Evolutionary conservation across 2,113 vertebrate species (phyloP), one percentile per base, ranked within the genome.

Genomic region (Falco punctatus): DNA sequence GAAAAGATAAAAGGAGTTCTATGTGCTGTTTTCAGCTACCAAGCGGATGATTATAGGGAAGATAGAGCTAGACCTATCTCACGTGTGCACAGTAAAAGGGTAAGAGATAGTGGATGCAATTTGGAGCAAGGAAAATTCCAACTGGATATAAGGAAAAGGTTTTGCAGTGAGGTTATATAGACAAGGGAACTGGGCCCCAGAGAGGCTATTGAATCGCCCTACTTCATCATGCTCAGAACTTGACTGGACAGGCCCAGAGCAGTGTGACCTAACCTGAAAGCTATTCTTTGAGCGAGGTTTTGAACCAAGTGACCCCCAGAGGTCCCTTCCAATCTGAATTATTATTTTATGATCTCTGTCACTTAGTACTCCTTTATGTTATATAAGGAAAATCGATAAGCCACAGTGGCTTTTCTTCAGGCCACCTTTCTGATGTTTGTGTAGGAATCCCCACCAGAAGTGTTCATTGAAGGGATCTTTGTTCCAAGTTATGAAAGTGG

Each of bases 381-480:
- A 33, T 35, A 10, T 57, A 65, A 95, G 30, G n/a, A 48, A 75
- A 74, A 88, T 51, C 20, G 58, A 15, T 12, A n/a, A 44, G 5
- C 57, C 20, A 24, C 35, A 54, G 54, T 44, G 32, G 27, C 15
- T 78, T 86, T 59, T 30, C 67, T 85, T 90, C 55, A 91, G 33
- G 16, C 55, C 48, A 42, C 18, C 33, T 65, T 90, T 90, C 79
- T 55, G 35, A 66, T 70, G 20, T 46, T 92, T 94, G 15, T 85
- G 42, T 96, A 99, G 99, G 99, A 99, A 54, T 99, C 99, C 69
- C 98, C 99, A 24, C 98, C 99, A 2, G 99, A 99, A 90, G 98
- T 99, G 81, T 99, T 99, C 94, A 98, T 99, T 57, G 99, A 99
- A 96, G 99, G 99, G 3, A 97, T 99, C 67, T 98, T 99, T 94